phyloP scores from a whole-genome alignment of 35 echinoderm and acorn worm species.

The Nesometra sesokonis region DNA sequence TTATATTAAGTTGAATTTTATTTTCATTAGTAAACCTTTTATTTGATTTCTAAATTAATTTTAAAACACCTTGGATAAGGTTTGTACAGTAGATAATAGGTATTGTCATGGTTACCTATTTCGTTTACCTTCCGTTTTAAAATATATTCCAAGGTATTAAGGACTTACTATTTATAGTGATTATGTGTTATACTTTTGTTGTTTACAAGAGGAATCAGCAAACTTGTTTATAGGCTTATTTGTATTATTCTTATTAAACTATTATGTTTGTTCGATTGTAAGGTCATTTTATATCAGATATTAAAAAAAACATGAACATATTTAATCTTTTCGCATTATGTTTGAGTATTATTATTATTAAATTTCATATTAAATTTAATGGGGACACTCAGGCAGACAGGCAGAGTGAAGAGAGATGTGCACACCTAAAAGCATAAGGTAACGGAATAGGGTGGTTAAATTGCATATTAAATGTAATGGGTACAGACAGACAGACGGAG shows the following conservation, averaged over 20 bases:
- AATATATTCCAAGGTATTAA: background rate
- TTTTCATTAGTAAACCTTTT: background rate
- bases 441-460: no score
- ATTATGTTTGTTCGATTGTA: background rate
- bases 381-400: no score
- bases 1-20: background rate
- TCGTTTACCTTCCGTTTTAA: background rate
- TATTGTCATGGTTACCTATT: no score
- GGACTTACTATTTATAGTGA: background rate
- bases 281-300: background rate
- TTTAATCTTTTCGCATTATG: no score
- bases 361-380: no score
- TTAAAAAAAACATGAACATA: background rate
- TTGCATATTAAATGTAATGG: no score
- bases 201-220: background rate
- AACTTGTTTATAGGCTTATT: background rate
- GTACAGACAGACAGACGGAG: no score
- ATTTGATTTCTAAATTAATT: background rate
- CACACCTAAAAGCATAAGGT: no score
- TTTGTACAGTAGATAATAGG: background rate
- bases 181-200: background rate
- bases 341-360: no score
- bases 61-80: background rate
- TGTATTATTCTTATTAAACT: background rate
- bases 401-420: no score